Base-by-base conservation (phyloP, 1,140 invertebrate species). In the Bombus ignitus region DNA sequence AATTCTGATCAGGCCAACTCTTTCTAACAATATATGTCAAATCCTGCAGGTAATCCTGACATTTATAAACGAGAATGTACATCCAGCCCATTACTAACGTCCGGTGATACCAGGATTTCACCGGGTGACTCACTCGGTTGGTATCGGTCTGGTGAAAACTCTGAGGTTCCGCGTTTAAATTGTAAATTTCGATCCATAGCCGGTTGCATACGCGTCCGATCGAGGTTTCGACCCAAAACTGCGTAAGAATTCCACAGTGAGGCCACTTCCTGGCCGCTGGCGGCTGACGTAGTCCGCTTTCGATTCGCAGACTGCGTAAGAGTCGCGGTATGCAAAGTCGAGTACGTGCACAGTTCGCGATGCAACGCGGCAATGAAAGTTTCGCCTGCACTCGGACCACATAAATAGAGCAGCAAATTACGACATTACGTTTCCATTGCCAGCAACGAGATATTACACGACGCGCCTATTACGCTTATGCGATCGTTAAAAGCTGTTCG, bases 81-180 rank as follows among this genome's bases (percentile, higher is more conserved):
- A n/a, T n/a, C 12, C 3, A 62, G 59, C 28, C 59, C 59, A 13
- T 62, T 13, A n/a, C 47, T 59, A 65, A 75, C 42, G 84, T 85
- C 82, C 81, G 65, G 81, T 32, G 37, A 79, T 75, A 76, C 76
- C 70, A 72, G 75, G 85, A 92, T 89, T 90, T 92, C 89, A 90
- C 82, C 68, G 74, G 68, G 66, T 92, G 92, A 93, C 83, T 93
- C 91, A 88, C 88, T 77, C 57, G 78, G 73, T 57, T 53, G 62
- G 83, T 47, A 68, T 76, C 77, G 44, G 65, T n/a, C 12, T 59
- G 86, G 92, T 92, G 92, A 92, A 93, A 93, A 92, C 89, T 90
- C 88, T 85, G 89, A 91, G 85, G 87, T 83, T 83, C 59, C 80
- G 81, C 81, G 90, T 92, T 93, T 92, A 92, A 93, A 93, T 93